Base-by-base conservation (phyloP, 2,797 vertebrate genomes). In the Discoglossus pictus region DNA sequence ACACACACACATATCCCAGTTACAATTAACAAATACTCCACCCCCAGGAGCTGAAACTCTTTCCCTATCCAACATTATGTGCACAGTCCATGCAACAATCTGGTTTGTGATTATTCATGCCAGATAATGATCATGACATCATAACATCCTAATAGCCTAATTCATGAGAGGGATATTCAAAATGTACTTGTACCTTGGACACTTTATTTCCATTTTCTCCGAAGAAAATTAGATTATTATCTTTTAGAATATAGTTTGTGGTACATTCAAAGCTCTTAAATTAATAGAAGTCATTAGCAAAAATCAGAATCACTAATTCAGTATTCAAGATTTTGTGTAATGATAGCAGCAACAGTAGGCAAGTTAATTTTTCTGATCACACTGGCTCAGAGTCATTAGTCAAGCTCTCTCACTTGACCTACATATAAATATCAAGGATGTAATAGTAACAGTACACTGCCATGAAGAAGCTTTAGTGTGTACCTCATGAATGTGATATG, bases 351-450 rank as follows among this genome's bases (percentile, higher is more conserved):
- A 47, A 40, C 50, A 55, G 27, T 46, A 61, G 50, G 40, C 23
- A 48, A 55, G 67, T 55, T 69, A 24, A 68, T 61, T 61, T 56
- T 68, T 68, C 34, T 48, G 48, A 62, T 62, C 16, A 69, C 27
- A 35, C 42, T 54, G 50, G 34, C 47, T 61, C 20, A 36, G 47
- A 43, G 7, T 62, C 59, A 62, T 69, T 62, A 62, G 43, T 55
- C 59, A 69, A 69, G 40, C 51, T 69, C 46, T 69, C 51, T 62
- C 10, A 54, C 34, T 62, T 62, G 50, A 69, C 59, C 67, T 69
- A 55, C 42, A 69, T 69, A 69, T 39, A 55, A n/a, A 62, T 55
- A 69, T 23, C 17, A 62, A 62, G 27, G 34, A 52, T 47, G 11
- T 40, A 61, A 61, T 46, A 53, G 65, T 36, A 53, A 53, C 9